These are phyloP conservation scores for Eupithecia pulchellata DNA, from an alignment of 2,888 invertebrate species.

Conservation along the genomic window DNA sequence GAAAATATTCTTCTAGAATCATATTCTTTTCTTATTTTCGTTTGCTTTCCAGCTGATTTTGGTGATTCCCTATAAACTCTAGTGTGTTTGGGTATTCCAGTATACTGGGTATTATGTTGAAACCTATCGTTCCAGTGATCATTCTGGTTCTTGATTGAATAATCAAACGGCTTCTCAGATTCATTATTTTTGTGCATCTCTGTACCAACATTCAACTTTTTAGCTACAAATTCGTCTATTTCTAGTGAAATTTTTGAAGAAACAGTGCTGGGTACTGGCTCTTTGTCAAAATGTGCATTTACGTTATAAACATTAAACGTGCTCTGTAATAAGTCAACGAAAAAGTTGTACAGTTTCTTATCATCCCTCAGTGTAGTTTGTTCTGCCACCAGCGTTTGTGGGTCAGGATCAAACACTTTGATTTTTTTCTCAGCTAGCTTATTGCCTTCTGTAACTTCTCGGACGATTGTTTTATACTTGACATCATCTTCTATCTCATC, in stretches of 20 bases:
- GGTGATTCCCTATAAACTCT: not conserved
- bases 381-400: conserved; percentile 48
- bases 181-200: conserved; percentile 10
- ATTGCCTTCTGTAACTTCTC: conserved; percentile 40
- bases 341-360: conserved; percentile 64
- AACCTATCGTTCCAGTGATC: conserved; percentile 15
- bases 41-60: not conserved
- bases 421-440: conserved; percentile 40
- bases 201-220: conserved; percentile 46
- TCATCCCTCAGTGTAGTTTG: conserved; percentile 45
- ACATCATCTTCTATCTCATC: conserved; percentile 20
- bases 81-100: not conserved
- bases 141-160: conserved; percentile 33
- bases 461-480: conserved; percentile 33
- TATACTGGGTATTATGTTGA: not conserved
- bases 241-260: conserved; percentile 54
- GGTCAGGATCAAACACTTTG: conserved; percentile 47
- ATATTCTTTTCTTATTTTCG: conserved; percentile 24
- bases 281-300: conserved; percentile 40
- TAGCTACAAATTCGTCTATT: conserved; percentile 58
- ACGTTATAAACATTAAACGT: conserved; percentile 62
- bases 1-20: conserved; percentile 27
- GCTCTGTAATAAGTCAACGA: conserved; percentile 66
- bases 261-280: conserved; percentile 20
- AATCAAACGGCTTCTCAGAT: not conserved